Evolutionary conservation across 2,888 invertebrate genomes (phyloP).

Genomic region (Congeria kusceri): DNA sequence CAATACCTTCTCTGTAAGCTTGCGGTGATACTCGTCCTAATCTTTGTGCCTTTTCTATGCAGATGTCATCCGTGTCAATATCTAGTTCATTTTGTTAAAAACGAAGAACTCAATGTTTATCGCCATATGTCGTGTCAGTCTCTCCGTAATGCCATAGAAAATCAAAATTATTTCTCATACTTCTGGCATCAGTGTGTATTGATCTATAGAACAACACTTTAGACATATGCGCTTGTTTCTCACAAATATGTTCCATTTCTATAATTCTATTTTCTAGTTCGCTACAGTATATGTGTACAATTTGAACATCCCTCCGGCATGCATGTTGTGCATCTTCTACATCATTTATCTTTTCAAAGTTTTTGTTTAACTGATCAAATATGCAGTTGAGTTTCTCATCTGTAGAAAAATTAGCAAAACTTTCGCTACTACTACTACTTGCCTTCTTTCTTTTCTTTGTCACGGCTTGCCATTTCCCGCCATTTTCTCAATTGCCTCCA

Average conservation of each 20-base stretch:
- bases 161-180: not conserved
- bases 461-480: not conserved
- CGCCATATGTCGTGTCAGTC: not conserved
- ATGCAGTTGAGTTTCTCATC: not conserved
- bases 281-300: not conserved
- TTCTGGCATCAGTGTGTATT: not conserved
- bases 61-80: not conserved
- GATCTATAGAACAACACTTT: not conserved
- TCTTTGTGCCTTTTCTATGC: not conserved
- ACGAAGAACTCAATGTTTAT: not conserved
- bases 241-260: not conserved
- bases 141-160: not conserved
- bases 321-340: not conserved
- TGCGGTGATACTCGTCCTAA: not conserved
- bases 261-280: not conserved
- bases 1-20: not conserved
- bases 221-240: not conserved
- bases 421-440: slow-evolving; percentile 1
- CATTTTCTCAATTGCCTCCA: not conserved
- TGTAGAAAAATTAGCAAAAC: not conserved
- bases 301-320: not conserved
- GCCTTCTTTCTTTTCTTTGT: not conserved
- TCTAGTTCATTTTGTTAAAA: not conserved
- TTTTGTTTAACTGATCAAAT: not conserved
- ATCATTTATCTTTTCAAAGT: not conserved